Evolutionary conservation across 2,888 invertebrate species (phyloP).

Genomic region (Eristalinus aeneus): DNA sequence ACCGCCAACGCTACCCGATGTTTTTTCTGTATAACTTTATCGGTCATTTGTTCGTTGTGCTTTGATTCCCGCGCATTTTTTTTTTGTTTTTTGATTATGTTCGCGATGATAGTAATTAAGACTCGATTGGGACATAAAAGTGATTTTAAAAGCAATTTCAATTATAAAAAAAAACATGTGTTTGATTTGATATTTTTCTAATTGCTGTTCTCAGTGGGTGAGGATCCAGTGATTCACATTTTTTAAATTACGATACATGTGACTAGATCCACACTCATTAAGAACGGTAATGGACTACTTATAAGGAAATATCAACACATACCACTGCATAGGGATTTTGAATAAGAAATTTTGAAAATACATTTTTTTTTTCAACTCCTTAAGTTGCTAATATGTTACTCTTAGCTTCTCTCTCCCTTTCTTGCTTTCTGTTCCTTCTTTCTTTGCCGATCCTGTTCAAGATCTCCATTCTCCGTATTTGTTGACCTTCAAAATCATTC

Average conservation of each 20-base stretch:
- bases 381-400: neutral
- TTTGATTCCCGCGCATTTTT: slow-evolving; percentile 57
- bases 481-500: neutral
- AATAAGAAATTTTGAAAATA: neutral
- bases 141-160: slow-evolving; percentile 18
- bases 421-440: neutral
- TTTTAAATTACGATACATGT: slow-evolving; percentile 76
- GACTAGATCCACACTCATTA: slow-evolving; percentile 82
- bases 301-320: neutral
- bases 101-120: slow-evolving; percentile 20
- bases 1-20: slow-evolving; percentile 55
- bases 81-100: slow-evolving; percentile 29
- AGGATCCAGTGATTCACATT: slow-evolving; percentile 81
- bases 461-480: neutral
- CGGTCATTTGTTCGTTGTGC: slow-evolving; percentile 56
- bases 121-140: slow-evolving; percentile 9
- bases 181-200: slow-evolving; percentile 8
- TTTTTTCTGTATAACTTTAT: slow-evolving; percentile 52
- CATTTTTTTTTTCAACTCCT: too few relatives aligned
- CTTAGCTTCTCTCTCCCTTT: neutral
- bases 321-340: neutral
- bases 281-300: slow-evolving; percentile 77
- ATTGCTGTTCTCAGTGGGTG: slow-evolving; percentile 81
- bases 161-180: neutral
- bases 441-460: neutral